Evolutionary conservation across 2,113 vertebrate species (phyloP).

Genomic region (Cromileptes altivelis): DNA sequence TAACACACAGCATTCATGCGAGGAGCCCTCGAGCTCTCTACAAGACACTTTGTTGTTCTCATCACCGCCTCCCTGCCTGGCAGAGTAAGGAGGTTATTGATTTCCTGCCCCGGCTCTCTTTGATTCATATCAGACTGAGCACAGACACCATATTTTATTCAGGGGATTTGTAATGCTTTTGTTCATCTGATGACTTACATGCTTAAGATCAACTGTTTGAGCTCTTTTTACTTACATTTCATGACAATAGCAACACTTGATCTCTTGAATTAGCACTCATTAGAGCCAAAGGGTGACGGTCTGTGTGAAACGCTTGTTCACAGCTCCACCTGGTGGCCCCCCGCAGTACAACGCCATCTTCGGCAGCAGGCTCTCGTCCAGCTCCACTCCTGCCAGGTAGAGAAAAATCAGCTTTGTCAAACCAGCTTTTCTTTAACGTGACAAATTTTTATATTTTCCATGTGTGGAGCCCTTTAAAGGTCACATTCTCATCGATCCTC

Average conservation of each 20-base stretch:
- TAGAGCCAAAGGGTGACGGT: neutral
- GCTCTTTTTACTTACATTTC: neutral
- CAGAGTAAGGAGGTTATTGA: constrained; percentile 65
- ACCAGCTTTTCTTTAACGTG: constrained; percentile 13
- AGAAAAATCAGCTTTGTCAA: neutral
- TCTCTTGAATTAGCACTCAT: constrained; percentile 1
- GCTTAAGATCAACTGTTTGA: constrained; percentile 5
- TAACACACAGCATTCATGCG: constrained; percentile 20
- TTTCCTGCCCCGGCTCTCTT: constrained; percentile 58
- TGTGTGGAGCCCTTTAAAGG: constrained; percentile 7
- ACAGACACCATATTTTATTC: constrained; percentile 39
- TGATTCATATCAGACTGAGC: constrained; percentile 57
- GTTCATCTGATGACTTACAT: constrained; percentile 29
- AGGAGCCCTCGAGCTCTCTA: constrained; percentile 26
- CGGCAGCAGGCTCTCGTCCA: constrained; percentile 84
- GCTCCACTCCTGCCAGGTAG: constrained; percentile 86
- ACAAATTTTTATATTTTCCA: neutral
- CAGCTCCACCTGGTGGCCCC: constrained; percentile 83
- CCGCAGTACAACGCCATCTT: constrained; percentile 86
- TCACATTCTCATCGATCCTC: constrained; percentile 5
- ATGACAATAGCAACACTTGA: neutral
- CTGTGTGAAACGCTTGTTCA: constrained; percentile 45
- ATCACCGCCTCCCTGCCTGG: constrained; percentile 15
- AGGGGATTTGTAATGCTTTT: constrained; percentile 31
- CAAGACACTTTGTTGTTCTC: constrained; percentile 44